phyloP scores from a whole-genome alignment of 2,797 vertebrate species.

The Bradypodion ventrale region DNA sequence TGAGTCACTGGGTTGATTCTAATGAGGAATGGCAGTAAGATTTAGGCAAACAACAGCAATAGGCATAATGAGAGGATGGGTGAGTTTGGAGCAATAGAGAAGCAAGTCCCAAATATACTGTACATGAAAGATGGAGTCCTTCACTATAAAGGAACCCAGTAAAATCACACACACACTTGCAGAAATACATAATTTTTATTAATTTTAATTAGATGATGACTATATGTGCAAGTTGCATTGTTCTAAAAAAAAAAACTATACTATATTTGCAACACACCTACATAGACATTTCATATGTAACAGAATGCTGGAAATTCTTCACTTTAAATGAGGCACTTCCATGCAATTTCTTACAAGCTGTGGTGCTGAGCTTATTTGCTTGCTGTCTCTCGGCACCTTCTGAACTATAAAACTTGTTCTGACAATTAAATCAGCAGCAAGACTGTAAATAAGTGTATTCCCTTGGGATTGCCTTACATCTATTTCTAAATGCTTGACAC shows the following conservation, averaged over 20 bases:
- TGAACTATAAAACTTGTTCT: constrained; percentile 34
- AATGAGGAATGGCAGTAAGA: no score
- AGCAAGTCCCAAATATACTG: background rate
- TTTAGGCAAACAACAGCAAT: background rate
- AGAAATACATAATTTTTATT: background rate
- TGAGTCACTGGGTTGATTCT: no score
- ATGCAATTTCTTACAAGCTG: background rate
- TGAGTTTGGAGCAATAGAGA: background rate
- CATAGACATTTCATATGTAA: background rate
- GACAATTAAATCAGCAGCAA: constrained; percentile 37
- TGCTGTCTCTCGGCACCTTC: constrained; percentile 22
- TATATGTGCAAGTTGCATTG: background rate
- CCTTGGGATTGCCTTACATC: constrained; percentile 36
- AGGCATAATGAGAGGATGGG: background rate
- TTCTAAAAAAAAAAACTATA: background rate
- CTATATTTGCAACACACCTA: background rate
- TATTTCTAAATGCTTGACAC: constrained; percentile 48
- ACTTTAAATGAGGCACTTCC: constrained; percentile 5
- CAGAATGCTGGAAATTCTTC: background rate
- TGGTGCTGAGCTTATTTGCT: background rate
- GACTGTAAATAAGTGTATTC: constrained; percentile 24
- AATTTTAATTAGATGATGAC: background rate
- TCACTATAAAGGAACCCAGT: background rate
- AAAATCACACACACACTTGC: background rate
- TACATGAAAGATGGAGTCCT: background rate